Conservation (phyloP, 2,797 vertebrate genomes). For the Diplodus sargus region DNA sequence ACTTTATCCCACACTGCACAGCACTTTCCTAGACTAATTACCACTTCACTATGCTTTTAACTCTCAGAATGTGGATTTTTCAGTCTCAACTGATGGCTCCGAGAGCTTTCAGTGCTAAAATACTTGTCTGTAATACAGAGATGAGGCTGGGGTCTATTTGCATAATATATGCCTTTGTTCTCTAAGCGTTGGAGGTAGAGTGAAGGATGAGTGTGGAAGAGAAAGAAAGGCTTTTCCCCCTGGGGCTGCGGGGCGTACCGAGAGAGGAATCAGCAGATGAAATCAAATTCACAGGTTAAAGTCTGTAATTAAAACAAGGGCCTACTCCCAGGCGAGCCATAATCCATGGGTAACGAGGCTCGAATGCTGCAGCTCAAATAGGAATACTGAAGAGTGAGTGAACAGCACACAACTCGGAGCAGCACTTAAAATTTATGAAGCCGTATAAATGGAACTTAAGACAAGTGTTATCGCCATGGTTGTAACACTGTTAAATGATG, state of each 20-base stretch:
- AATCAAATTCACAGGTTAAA: slow-evolving; percentile 81
- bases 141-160: slow-evolving; percentile 66
- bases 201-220: slow-evolving; percentile 50
- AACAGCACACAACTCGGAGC: slow-evolving; percentile 50
- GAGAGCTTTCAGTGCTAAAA: slow-evolving; percentile 52
- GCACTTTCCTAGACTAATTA: slow-evolving; percentile 56
- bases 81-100: slow-evolving; percentile 18
- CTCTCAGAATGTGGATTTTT: slow-evolving; percentile 51
- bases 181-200: slow-evolving; percentile 62
- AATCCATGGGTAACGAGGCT: slow-evolving; percentile 76
- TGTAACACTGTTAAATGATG: slow-evolving; percentile 70
- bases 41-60: slow-evolving; percentile 47
- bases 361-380: slow-evolving; percentile 64
- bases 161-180: slow-evolving; percentile 82
- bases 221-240: slow-evolving; percentile 50
- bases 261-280: slow-evolving; percentile 71
- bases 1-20: slow-evolving; percentile 34
- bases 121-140: slow-evolving; percentile 45
- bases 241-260: slow-evolving; percentile 29
- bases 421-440: slow-evolving; percentile 77
- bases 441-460: slow-evolving; percentile 70
- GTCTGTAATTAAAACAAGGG: slow-evolving; percentile 81
- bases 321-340: slow-evolving; percentile 68
- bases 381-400: slow-evolving; percentile 64
- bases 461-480: slow-evolving; percentile 67